These are phyloP conservation scores for Oryzias curvinotus DNA, from an alignment of 2,113 vertebrate species.

Conservation along the genomic window DNA sequence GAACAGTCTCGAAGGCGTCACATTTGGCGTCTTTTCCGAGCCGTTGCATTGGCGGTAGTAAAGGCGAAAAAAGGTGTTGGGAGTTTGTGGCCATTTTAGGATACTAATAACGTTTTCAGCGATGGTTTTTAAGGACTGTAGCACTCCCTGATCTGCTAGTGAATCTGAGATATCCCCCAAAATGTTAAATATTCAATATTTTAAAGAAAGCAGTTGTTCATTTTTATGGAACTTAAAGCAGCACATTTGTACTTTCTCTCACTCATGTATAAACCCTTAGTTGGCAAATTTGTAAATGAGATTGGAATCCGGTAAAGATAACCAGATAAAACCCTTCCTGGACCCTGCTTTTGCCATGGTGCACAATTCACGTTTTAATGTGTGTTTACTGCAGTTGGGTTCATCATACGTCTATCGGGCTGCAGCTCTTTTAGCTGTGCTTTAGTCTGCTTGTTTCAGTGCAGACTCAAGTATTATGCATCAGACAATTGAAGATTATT, in stretches of 20 bases:
- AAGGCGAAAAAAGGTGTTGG: not conserved
- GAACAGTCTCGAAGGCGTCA: slow-evolving; percentile 46
- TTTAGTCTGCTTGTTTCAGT: slow-evolving; percentile 28
- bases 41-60: not conserved
- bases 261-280: slow-evolving; percentile 7
- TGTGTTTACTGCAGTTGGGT: slow-evolving; percentile 1
- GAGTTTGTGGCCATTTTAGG: not conserved
- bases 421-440: slow-evolving; percentile 31
- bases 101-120: not conserved
- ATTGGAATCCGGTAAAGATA: slow-evolving; percentile 50
- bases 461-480: too few relatives aligned
- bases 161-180: not conserved
- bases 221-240: not conserved
- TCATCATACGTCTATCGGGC: slow-evolving; percentile 13
- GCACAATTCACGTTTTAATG: slow-evolving; percentile 1
- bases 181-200: too few relatives aligned
- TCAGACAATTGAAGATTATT: not conserved
- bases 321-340: slow-evolving; percentile 56
- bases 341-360: slow-evolving; percentile 24
- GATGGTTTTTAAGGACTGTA: slow-evolving; percentile 12
- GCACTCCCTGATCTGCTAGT: not conserved
- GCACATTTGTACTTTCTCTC: slow-evolving; percentile 17
- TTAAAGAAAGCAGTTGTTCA: too few relatives aligned
- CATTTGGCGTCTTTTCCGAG: slow-evolving; percentile 23
- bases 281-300: slow-evolving; percentile 37